phyloP scores from a whole-genome alignment of 2,113 vertebrate species.

The Acanthochromis polyacanthus region DNA sequence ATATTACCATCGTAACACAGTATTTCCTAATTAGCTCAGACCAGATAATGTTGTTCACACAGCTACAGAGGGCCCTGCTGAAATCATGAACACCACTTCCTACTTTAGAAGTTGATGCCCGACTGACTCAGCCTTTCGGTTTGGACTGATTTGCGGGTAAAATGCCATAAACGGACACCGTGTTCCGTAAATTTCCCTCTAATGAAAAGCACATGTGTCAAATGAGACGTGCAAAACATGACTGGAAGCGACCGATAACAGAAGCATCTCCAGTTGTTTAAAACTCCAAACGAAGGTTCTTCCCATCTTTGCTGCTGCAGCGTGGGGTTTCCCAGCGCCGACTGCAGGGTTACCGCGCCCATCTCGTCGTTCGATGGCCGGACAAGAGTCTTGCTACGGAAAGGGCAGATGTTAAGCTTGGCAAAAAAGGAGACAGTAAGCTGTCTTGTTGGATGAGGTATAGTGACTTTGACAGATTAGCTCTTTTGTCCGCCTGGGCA shows the following conservation, averaged over 20 bases:
- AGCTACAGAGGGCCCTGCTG: background rate
- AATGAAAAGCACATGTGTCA: background rate
- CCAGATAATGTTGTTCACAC: constrained; percentile 6
- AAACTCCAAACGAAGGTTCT: constrained; percentile 30
- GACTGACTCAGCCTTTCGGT: background rate
- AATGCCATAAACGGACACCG: background rate
- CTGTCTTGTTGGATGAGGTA: constrained; percentile 34
- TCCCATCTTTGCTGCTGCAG: constrained; percentile 65
- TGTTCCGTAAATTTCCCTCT: background rate
- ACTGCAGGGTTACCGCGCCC: constrained; percentile 90
- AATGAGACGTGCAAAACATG: background rate
- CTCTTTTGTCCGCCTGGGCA: constrained; percentile 31
- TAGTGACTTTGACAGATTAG: constrained; percentile 40
- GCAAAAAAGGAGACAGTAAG: constrained; percentile 29
- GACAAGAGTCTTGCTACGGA: constrained; percentile 55
- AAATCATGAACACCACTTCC: constrained; percentile 37
- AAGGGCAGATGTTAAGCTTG: constrained; percentile 50
- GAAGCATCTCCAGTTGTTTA: constrained; percentile 7
- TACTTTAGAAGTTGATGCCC: constrained; percentile 18
- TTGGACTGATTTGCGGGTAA: background rate
- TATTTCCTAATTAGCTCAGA: background rate
- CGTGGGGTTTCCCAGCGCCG: constrained; percentile 86
- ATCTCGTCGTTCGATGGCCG: constrained; percentile 85
- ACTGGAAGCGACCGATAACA: background rate
- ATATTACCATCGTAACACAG: background rate